These are phyloP conservation scores for Megaceryle alcyon DNA, from an alignment of 2,797 vertebrate genomes.

Conservation along the genomic window DNA sequence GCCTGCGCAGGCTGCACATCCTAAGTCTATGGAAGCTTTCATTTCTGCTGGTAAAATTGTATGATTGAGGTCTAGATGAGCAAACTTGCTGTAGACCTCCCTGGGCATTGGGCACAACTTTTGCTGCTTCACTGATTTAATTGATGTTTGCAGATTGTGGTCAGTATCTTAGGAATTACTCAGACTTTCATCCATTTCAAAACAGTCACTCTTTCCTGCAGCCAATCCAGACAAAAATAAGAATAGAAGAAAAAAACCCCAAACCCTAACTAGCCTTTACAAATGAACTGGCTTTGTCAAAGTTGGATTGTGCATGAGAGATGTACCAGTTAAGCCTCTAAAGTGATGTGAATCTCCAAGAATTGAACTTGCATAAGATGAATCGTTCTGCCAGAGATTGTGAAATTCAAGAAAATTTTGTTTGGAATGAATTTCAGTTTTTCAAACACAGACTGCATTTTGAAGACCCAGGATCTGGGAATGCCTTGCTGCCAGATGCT, in stretches of 20 bases:
- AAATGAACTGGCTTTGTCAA: background rate
- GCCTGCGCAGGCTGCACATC: background rate
- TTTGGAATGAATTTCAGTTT: background rate
- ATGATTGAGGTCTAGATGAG: background rate
- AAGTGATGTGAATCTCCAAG: background rate
- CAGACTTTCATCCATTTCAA: background rate
- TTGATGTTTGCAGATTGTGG: background rate
- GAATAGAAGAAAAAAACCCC: rapidly evolving
- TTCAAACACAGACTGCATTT: background rate
- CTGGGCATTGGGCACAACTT: background rate
- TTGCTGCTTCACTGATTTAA: background rate
- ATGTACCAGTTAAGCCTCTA: background rate
- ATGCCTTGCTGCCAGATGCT: background rate
- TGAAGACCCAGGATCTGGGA: background rate
- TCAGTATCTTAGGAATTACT: background rate
- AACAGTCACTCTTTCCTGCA: background rate
- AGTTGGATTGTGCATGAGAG: background rate
- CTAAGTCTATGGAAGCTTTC: background rate
- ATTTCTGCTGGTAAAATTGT: background rate
- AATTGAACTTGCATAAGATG: background rate
- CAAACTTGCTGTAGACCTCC: background rate
- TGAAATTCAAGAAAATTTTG: background rate
- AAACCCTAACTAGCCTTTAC: background rate
- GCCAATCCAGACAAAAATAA: background rate
- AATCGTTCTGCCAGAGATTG: background rate